These are phyloP conservation scores for Yponomeuta evonymella DNA, from an alignment of 2,888 invertebrate species.

Conservation along the genomic window DNA sequence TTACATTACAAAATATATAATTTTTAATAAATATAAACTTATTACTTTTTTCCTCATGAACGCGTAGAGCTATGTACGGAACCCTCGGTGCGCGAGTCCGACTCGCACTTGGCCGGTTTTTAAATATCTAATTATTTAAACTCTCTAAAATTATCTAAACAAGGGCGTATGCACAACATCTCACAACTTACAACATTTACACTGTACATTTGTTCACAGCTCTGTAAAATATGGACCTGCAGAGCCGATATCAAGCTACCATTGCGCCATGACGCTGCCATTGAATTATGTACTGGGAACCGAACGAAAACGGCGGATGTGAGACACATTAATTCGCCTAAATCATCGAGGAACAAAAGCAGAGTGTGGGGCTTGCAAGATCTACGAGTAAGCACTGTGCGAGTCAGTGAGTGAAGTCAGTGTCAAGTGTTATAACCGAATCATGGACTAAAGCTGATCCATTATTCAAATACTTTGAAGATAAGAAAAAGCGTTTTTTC, in stretches of 20 bases:
- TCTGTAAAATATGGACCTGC: constrained; percentile 11
- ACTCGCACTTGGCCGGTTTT: too few species aligned
- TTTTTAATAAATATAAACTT: too few species aligned
- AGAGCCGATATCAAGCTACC: constrained; percentile 7
- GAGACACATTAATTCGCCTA: constrained; percentile 10
- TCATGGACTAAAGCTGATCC: too few species aligned
- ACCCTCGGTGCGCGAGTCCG: too few species aligned
- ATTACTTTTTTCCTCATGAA: too few species aligned
- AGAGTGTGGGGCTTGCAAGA: not conserved
- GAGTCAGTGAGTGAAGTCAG: not conserved
- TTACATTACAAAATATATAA: too few species aligned
- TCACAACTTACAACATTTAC: not conserved
- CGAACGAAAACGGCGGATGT: constrained; percentile 11
- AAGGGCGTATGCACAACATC: not conserved
- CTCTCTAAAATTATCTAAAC: not conserved
- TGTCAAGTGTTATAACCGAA: too few species aligned
- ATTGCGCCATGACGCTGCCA: not conserved
- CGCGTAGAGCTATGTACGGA: too few species aligned
- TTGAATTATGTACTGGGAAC: constrained; percentile 11
- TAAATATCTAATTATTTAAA: too few species aligned
- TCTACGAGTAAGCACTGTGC: not conserved
- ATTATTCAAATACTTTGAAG: too few species aligned
- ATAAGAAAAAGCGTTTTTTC: too few species aligned
- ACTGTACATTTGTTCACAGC: constrained; percentile 1
- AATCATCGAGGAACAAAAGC: constrained; percentile 12